Percentiles rank a stretch among this genome's conserved stretches.
Conservation (phyloP, 2,797 vertebrate genomes). For the Hemitrygon akajei region DNA sequence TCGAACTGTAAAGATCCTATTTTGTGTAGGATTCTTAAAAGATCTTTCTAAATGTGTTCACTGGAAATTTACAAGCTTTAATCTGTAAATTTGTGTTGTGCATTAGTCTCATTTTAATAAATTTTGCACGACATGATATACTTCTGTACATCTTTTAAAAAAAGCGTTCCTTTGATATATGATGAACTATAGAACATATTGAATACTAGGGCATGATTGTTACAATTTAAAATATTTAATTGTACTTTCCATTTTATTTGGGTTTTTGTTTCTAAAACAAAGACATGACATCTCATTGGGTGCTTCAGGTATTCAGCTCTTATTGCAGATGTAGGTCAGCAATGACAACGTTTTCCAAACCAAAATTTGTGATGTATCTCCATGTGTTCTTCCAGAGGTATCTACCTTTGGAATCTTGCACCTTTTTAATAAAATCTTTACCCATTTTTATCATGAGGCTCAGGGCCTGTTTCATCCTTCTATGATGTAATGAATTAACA, state of each 20-base stretch:
- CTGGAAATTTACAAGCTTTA: slow-evolving; percentile 17
- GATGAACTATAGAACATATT: background rate
- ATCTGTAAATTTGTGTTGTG: slow-evolving; percentile 29
- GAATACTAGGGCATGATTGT: background rate
- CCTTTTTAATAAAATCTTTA: background rate
- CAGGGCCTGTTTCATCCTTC: background rate
- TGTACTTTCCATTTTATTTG: background rate
- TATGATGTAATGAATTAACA: background rate
- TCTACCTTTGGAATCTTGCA: background rate
- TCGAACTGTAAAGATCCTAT: background rate
- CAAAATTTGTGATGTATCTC: background rate
- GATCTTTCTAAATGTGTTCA: slow-evolving; percentile 22
- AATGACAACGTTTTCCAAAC: no score
- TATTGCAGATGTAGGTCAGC: background rate
- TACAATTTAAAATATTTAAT: background rate
- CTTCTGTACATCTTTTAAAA: background rate
- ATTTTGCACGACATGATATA: slow-evolving; percentile 24
- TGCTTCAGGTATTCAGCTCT: background rate
- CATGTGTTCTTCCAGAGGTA: background rate
- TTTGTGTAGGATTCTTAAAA: slow-evolving; percentile 18
- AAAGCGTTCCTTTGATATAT: background rate
- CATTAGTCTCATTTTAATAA: slow-evolving; percentile 31
- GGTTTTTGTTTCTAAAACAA: background rate
- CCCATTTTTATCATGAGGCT: background rate
- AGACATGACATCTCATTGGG: background rate